Base-by-base conservation (phyloP, 1,140 invertebrate species). In the Drosophila saltans region DNA sequence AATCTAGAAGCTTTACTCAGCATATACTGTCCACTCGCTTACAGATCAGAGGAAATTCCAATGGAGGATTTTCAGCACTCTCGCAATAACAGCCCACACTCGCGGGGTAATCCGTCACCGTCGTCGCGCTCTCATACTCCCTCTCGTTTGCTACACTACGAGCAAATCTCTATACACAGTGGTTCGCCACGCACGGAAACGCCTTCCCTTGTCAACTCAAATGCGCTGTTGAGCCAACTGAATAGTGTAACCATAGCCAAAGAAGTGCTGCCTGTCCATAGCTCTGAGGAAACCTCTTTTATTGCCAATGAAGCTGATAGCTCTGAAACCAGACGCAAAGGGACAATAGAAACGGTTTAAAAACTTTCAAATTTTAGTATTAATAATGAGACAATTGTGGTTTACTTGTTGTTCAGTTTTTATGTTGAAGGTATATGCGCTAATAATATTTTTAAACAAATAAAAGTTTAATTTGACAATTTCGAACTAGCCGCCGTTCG, bases 21-120 rank as follows among this genome's bases (percentile, higher is more conserved):
- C 16, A 30, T 21, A 26, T 6, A 8, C 30, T 1, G 43, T 40
- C 1, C 30, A 30, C 67, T 11, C 28, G 0, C 11, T 77, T 80
- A 6, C 36, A 92, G 95, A 24, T 96, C 95, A 55, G 96, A 96
- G 86, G 97, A 98, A 83, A 98, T 98, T 43, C 97, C 97, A 0
- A 86, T 98, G 3, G 97, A 97, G 90, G 96, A 96, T 79, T 95
- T 96, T 90, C 94, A 94, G 59, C 90, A 92, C 60, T 92, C 91
- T 1, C 89, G 91, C 24, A 91, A 78, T 56, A 92, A 86, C 56
- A 92, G 91, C 63, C 91, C 91, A n/a, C 83, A 91, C 43, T 81
- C 86, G 3, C 80, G 92, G 7, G 72, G 69, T 0, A 72, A 84
- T 40, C 72, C 75, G 7, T 90, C 81, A 68, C 74, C 89, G 16